phyloP scores from a whole-genome alignment of 2,888 invertebrate genomes.

The Apoda limacodes region DNA sequence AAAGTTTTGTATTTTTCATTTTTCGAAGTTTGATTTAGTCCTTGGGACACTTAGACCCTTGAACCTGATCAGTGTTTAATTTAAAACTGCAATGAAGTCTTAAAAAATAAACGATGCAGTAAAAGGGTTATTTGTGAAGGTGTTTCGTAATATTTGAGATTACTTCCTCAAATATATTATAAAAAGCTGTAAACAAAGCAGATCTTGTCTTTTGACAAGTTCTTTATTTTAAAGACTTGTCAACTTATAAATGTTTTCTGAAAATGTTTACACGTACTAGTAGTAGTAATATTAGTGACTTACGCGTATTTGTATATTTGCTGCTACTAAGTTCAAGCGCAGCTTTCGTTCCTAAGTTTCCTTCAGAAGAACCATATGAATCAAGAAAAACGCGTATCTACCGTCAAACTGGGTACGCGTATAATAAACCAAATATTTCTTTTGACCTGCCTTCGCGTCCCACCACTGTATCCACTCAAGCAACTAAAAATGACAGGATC shows the following conservation, averaged over 20 bases:
- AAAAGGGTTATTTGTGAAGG: conserved; percentile 39
- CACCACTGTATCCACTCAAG: conserved; percentile 38
- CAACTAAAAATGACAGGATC: conserved; percentile 46
- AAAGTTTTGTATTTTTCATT: too few relatives aligned
- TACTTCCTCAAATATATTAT: conserved; percentile 40
- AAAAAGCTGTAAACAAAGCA: conserved; percentile 33
- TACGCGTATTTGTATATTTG: conserved; percentile 18
- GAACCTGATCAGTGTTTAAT: too few relatives aligned
- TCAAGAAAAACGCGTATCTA: conserved; percentile 28
- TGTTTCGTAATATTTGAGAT: conserved; percentile 32
- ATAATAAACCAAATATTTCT: conserved; percentile 47
- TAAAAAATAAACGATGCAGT: too few relatives aligned
- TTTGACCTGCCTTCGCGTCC: conserved; percentile 46
- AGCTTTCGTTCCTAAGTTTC: not conserved
- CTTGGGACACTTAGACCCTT: too few relatives aligned
- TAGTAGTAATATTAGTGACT: not conserved
- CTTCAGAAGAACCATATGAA: conserved; percentile 16
- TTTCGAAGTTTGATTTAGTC: too few relatives aligned
- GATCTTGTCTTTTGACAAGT: conserved; percentile 30
- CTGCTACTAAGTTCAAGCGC: conserved; percentile 15
- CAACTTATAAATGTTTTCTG: conserved; percentile 19
- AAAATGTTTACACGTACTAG: conserved; percentile 20
- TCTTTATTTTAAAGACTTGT: conserved; percentile 27
- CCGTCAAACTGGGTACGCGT: conserved; percentile 58
- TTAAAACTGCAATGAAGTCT: too few relatives aligned